A percentile compares a stretch with the other conserved stretches of the same genome.
These are phyloP conservation scores for Sibirionetta formosa DNA, from an alignment of 2,797 vertebrate genomes.

Conservation along the genomic window DNA sequence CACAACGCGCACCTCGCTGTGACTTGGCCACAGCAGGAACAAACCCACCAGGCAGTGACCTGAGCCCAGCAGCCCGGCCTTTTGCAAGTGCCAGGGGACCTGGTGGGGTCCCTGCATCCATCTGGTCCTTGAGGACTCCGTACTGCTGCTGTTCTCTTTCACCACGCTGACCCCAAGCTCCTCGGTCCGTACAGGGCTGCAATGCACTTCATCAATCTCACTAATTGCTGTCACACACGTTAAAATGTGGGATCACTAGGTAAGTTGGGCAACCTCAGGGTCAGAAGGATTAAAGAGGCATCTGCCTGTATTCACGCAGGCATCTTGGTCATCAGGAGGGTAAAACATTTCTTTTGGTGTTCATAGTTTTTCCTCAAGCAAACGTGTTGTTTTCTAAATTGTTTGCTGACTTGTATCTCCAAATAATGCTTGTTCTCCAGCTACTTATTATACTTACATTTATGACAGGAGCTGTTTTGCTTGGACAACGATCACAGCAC, in stretches of 20 bases:
- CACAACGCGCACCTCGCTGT: neutral
- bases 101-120: neutral
- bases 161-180: neutral
- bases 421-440: neutral
- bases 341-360: neutral
- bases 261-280: neutral
- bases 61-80: neutral
- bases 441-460: neutral
- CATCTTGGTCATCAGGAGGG: neutral
- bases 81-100: neutral
- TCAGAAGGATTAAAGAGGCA: neutral
- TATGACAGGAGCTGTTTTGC: neutral
- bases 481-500: neutral
- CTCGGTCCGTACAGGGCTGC: neutral
- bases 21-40: neutral
- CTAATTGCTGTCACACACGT: neutral
- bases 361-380: neutral
- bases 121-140: rapidly evolving
- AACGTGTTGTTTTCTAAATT: neutral
- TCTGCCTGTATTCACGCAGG: neutral
- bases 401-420: neutral
- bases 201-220: neutral
- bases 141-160: neutral
- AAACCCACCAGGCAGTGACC: neutral
- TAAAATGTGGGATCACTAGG: neutral